Evolutionary conservation across 2,113 vertebrate genomes (phyloP).

Genomic region (Ochotona princeps): DNA sequence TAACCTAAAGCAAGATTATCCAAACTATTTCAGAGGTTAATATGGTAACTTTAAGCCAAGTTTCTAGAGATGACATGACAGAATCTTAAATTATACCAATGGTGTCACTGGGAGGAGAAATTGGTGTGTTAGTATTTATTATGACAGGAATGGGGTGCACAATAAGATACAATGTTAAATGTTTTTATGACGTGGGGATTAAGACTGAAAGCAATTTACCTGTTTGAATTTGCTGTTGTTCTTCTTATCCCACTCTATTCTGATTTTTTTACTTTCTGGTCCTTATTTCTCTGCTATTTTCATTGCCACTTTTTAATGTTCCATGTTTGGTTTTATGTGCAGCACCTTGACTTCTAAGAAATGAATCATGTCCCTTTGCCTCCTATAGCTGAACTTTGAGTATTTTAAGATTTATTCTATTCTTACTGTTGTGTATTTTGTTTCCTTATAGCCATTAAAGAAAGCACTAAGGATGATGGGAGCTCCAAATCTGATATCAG

Average conservation of each 20-base stretch:
- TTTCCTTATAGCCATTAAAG: slow-evolving; percentile 93
- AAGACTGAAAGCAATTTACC: slow-evolving; percentile 69
- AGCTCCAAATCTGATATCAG: slow-evolving; percentile 92
- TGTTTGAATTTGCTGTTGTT: slow-evolving; percentile 78
- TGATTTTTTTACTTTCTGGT: slow-evolving; percentile 78
- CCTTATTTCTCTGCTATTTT: slow-evolving; percentile 77
- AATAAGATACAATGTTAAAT: slow-evolving; percentile 47
- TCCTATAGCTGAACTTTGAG: slow-evolving; percentile 88
- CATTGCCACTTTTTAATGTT: slow-evolving; percentile 81
- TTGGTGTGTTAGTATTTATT: slow-evolving; percentile 44
- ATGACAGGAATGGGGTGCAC: slow-evolving; percentile 56
- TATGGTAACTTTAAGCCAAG: slow-evolving; percentile 80
- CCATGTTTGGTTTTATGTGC: slow-evolving; percentile 81
- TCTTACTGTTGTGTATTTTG: slow-evolving; percentile 91
- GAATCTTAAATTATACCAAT: slow-evolving; percentile 63
- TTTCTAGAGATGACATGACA: slow-evolving; percentile 88
- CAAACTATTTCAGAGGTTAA: slow-evolving; percentile 76
- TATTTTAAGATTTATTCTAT: slow-evolving; percentile 87
- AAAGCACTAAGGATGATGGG: slow-evolving; percentile 94
- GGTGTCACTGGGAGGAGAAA: slow-evolving; percentile 63
- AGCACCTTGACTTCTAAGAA: slow-evolving; percentile 80
- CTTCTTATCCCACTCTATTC: slow-evolving; percentile 77
- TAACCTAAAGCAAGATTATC: slow-evolving; percentile 70
- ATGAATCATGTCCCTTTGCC: slow-evolving; percentile 86
- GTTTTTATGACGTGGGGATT: slow-evolving; percentile 58